A percentile compares a stretch with the other conserved stretches of the same genome.
These are phyloP conservation scores for Heterotis niloticus DNA, from an alignment of 2,113 vertebrate genomes.

Conservation along the genomic window DNA sequence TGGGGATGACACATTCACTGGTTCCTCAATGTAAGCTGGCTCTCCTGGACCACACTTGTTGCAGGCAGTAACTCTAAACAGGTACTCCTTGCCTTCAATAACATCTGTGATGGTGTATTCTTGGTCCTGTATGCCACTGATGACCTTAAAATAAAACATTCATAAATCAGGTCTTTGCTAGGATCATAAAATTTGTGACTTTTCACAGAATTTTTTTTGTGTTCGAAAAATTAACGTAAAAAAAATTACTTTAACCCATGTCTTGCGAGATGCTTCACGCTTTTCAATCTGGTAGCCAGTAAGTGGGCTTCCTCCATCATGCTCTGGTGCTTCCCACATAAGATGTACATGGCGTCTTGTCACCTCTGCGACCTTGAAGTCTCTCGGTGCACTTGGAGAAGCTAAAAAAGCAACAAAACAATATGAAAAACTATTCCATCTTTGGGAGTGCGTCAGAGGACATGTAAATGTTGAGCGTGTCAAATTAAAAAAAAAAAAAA, in stretches of 20 bases:
- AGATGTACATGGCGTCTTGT: constrained; percentile 80
- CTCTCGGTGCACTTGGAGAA: constrained; percentile 88
- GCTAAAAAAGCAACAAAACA: constrained; percentile 59
- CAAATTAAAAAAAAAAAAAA: too few relatives aligned
- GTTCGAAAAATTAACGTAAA: too few relatives aligned
- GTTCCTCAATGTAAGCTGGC: constrained; percentile 89
- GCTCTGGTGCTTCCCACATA: constrained; percentile 91
- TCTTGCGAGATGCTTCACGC: constrained; percentile 88
- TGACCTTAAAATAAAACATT: constrained; percentile 66
- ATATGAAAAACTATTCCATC: not conserved
- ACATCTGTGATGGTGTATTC: constrained; percentile 92
- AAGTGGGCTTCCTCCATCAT: constrained; percentile 92
- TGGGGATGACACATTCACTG: constrained; percentile 86
- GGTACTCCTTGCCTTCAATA: constrained; percentile 89
- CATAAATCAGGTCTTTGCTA: not conserved
- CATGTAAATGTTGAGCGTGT: not conserved
- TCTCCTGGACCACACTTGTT: constrained; percentile 96
- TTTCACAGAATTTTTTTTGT: not conserved
- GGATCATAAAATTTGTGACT: too few relatives aligned
- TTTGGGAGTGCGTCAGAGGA: not conserved
- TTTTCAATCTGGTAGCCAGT: constrained; percentile 90
- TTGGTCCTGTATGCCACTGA: constrained; percentile 75
- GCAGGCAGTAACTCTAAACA: constrained; percentile 86
- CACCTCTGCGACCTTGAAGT: constrained; percentile 84
- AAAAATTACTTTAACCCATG: constrained; percentile 82